A percentile compares a stretch with the other conserved stretches of the same genome.
Conservation (phyloP, 2,797 vertebrate genomes). For the Channa striata region DNA sequence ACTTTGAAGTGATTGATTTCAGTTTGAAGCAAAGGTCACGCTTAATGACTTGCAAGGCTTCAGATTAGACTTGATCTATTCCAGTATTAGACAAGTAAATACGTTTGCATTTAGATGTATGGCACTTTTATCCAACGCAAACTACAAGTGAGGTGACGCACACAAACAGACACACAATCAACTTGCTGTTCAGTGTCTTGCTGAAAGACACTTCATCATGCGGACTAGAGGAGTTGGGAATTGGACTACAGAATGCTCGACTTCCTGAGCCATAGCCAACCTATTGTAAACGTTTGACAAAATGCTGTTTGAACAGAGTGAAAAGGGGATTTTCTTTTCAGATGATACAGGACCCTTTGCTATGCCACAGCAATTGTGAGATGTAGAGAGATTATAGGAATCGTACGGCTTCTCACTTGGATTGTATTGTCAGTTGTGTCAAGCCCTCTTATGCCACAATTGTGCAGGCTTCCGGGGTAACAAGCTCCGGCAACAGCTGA, state of each 20-base stretch:
- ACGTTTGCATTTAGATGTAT: background rate
- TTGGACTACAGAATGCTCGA: no score
- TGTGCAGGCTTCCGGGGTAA: constrained; percentile 14
- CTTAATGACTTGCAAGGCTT: constrained; percentile 74
- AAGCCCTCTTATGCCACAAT: constrained; percentile 7
- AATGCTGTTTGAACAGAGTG: constrained; percentile 51
- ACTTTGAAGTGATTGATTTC: constrained; percentile 79
- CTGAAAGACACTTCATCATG: no score
- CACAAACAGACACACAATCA: no score
- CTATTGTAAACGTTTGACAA: constrained; percentile 15
- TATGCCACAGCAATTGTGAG: constrained; percentile 3
- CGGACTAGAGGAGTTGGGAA: no score
- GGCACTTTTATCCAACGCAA: no score
- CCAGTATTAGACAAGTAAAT: constrained; percentile 63
- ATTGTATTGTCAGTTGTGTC: no score
- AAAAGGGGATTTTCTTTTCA: constrained; percentile 35
- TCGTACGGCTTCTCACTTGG: background rate
- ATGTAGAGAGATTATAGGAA: no score
- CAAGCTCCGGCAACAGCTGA: constrained; percentile 9
- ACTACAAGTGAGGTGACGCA: no score
- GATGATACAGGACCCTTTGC: background rate
- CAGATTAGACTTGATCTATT: constrained; percentile 48
- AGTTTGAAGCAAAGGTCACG: constrained; percentile 77
- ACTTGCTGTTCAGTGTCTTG: no score
- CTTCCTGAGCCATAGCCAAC: no score